Evolutionary conservation across 2,113 vertebrate genomes (phyloP), one percentile per base, ranked within the genome.

Genomic region (Parus major): DNA sequence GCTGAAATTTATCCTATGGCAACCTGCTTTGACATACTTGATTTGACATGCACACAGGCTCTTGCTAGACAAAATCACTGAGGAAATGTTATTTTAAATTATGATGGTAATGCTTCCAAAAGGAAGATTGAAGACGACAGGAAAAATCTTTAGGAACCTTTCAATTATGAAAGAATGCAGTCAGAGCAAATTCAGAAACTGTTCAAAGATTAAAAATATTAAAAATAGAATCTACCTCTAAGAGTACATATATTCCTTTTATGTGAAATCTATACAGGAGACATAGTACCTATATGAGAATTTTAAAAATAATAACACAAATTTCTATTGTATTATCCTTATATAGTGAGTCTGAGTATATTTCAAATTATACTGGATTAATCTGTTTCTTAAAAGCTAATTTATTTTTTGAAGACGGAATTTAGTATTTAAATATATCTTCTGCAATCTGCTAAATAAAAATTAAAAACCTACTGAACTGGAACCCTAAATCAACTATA

Each of bases 81-180:
- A 96, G 96, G 95, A 97, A 96, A 96, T 94, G 85, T 93, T 96
- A 94, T 93, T 84, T 95, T 97, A 97, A 95, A 85, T 96, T 97
- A 96, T 90, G 96, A 90, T 23, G 59, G 82, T 70, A 89, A 73
- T 80, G 91, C 90, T 92, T 94, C 87, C 53, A 90, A 86, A 92
- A 63, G 75, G 76, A 91, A 95, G 87, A 95, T 94, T 92, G 78
- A 95, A 96, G 81, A 33, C 69, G 83, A 76, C 88, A 97, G 88
- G 41, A 75, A 80, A 92, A 87, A 83, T 96, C 86, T 96, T 96
- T 73, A 96, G 90, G 92, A 96, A 81, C 57, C 49, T 86, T 95
- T 95, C 97, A 97, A 94, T 96, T 92, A 96, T 49, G 49, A 92
- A 89, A 90, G 70, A 69, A 87, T 10, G 13, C 46, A 93, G 92